Evolutionary conservation across 2,113 vertebrate genomes (phyloP).

Genomic region (Percopsis transmontana): DNA sequence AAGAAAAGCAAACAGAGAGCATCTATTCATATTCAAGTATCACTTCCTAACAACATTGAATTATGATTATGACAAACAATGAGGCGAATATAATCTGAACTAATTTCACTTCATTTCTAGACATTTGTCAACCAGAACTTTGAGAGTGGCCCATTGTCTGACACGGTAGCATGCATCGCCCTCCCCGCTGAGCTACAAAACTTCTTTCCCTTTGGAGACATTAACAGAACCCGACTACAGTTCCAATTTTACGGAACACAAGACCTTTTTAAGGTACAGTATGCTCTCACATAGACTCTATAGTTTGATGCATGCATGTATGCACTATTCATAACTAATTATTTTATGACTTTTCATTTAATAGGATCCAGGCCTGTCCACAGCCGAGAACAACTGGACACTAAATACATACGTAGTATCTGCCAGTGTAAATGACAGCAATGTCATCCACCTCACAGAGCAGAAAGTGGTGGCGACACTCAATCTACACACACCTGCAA

Average conservation of each 20-base stretch:
- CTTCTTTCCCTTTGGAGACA: conserved; percentile 49
- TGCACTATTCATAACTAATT: too few species aligned
- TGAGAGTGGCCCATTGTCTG: conserved; percentile 35
- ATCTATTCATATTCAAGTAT: too few species aligned
- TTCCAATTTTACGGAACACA: conserved; percentile 85
- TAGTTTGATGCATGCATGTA: not conserved
- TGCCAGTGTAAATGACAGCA: conserved; percentile 80
- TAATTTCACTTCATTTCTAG: conserved; percentile 58
- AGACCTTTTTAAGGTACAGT: conserved; percentile 83
- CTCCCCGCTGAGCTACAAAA: conserved; percentile 76
- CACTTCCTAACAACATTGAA: too few species aligned
- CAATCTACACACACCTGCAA: conserved; percentile 68
- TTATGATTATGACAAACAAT: not conserved
- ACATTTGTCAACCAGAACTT: conserved; percentile 69
- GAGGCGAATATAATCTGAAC: conserved; percentile 3
- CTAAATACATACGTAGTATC: conserved; percentile 85
- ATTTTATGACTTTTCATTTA: conserved; percentile 23
- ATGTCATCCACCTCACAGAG: conserved; percentile 71
- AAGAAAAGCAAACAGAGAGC: too few species aligned
- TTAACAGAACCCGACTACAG: conserved; percentile 77
- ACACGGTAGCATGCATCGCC: conserved; percentile 76
- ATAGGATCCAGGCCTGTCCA: conserved; percentile 64
- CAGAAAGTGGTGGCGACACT: conserved; percentile 81
- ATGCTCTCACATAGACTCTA: not conserved
- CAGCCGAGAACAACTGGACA: conserved; percentile 16